A percentile compares a stretch with the other conserved stretches of the same genome.
Conservation (phyloP, 2,797 vertebrate genomes). For the Acanthornis magna region DNA sequence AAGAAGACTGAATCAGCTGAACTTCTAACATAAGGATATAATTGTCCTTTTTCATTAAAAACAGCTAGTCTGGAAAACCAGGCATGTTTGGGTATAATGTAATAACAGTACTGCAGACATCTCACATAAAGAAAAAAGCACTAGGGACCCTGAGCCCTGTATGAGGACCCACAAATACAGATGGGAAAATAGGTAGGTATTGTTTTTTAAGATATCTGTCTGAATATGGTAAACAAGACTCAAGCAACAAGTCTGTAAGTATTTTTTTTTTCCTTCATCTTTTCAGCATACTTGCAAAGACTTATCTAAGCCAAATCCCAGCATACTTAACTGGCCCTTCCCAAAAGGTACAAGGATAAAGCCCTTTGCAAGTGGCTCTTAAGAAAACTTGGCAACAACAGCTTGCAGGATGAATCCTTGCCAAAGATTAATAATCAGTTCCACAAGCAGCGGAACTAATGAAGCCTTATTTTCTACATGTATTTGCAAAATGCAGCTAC, state of each 20-base stretch:
- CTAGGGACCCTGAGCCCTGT: background rate
- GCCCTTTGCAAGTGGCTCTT: slow-evolving; percentile 15
- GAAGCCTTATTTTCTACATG: background rate
- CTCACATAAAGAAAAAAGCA: background rate
- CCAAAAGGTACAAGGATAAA: slow-evolving; percentile 14
- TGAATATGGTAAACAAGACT: background rate
- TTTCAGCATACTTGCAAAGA: slow-evolving; percentile 23
- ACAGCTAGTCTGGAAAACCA: slow-evolving; percentile 2
- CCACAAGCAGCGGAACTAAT: slow-evolving; percentile 5
- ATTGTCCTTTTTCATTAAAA: slow-evolving; percentile 45
- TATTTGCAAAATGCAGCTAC: slow-evolving; percentile 22
- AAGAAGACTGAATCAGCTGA: background rate
- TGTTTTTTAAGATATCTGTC: background rate
- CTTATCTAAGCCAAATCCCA: background rate
- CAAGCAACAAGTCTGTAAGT: background rate
- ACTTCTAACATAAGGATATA: slow-evolving; percentile 31
- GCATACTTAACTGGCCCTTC: background rate
- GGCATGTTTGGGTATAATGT: background rate
- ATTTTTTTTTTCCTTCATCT: background rate
- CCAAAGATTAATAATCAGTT: slow-evolving; percentile 50
- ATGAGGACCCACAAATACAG: background rate
- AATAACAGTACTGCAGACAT: background rate
- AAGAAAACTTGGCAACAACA: slow-evolving; percentile 26
- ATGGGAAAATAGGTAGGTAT: background rate
- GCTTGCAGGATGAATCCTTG: background rate